Evolutionary conservation across 2,888 invertebrate species (phyloP).

Genomic region (Drosophila demipolita): DNA sequence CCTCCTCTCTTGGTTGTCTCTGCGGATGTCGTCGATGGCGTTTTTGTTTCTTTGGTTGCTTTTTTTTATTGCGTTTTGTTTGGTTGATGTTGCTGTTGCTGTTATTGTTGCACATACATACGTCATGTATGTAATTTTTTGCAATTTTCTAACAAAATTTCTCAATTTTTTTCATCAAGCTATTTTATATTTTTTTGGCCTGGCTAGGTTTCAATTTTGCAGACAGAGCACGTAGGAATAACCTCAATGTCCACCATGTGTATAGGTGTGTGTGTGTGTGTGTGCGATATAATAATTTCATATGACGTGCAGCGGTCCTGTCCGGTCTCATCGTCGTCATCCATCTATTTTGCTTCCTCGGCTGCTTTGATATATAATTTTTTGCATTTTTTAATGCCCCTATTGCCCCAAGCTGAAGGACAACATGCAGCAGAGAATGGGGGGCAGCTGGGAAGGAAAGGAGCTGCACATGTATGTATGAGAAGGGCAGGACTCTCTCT

Average conservation of each 20-base stretch:
- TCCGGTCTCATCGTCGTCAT: constrained; percentile 43
- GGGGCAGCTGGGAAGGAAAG: background rate
- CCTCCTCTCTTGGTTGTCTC: background rate
- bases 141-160: constrained; percentile 79
- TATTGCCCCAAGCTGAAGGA: constrained; percentile 64
- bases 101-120: constrained; percentile 49
- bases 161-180: constrained; percentile 62
- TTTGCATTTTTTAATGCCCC: constrained; percentile 80
- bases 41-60: constrained; percentile 32
- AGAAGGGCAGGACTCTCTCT: constrained; percentile 15
- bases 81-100: background rate
- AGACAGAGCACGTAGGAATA: constrained; percentile 75
- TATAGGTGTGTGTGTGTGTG: constrained; percentile 29
- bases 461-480: background rate
- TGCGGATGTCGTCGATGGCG: constrained; percentile 27
- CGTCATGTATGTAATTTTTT: constrained; percentile 77
- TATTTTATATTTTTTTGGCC: constrained; percentile 61
- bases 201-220: constrained; percentile 46
- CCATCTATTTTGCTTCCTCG: constrained; percentile 42
- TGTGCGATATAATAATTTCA: constrained; percentile 79
- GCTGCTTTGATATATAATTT: constrained; percentile 80
- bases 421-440: constrained; percentile 11
- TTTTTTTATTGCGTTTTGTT: constrained; percentile 15
- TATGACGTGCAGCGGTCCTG: constrained; percentile 73
- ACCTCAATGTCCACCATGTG: constrained; percentile 63